A percentile compares a stretch with the other conserved stretches of the same genome.
Evolutionary conservation across 2,797 vertebrate species (phyloP).

Genomic region (Acanthurus tractus): DNA sequence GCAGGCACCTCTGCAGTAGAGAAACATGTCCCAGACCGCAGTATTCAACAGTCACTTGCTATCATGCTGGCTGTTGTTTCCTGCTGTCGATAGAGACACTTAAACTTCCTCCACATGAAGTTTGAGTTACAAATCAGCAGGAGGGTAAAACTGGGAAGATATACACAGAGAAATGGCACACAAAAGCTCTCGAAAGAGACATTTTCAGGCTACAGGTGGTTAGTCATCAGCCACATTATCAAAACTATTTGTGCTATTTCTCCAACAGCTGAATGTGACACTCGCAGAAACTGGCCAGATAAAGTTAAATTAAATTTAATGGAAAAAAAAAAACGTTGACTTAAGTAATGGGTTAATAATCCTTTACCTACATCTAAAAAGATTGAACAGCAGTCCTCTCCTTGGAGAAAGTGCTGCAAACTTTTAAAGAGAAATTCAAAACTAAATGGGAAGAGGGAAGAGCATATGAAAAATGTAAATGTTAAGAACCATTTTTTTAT

Average conservation of each 20-base stretch:
- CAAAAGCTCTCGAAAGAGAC: background rate
- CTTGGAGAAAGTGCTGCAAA: slow-evolving; percentile 5
- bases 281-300: background rate
- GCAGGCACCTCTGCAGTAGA: slow-evolving; percentile 40
- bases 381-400: background rate
- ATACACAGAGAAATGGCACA: slow-evolving; percentile 23
- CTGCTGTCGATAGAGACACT: slow-evolving; percentile 41
- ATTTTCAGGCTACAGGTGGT: slow-evolving; percentile 6
- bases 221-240: background rate
- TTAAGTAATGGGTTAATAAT: background rate
- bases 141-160: slow-evolving; percentile 24
- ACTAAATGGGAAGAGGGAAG: too few species aligned
- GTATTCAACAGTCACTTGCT: slow-evolving; percentile 37
- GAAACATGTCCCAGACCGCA: slow-evolving; percentile 43
- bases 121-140: slow-evolving; percentile 44
- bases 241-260: background rate
- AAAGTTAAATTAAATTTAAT: background rate
- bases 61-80: slow-evolving; percentile 36
- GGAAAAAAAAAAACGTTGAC: background rate
- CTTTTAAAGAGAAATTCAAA: background rate
- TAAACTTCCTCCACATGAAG: slow-evolving; percentile 31
- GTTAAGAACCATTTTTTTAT: background rate
- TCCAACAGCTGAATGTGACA: background rate
- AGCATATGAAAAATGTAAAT: background rate
- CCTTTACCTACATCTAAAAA: background rate